Evolutionary conservation across 2,888 invertebrate species (phyloP).

Genomic region (Thecophora atra): DNA sequence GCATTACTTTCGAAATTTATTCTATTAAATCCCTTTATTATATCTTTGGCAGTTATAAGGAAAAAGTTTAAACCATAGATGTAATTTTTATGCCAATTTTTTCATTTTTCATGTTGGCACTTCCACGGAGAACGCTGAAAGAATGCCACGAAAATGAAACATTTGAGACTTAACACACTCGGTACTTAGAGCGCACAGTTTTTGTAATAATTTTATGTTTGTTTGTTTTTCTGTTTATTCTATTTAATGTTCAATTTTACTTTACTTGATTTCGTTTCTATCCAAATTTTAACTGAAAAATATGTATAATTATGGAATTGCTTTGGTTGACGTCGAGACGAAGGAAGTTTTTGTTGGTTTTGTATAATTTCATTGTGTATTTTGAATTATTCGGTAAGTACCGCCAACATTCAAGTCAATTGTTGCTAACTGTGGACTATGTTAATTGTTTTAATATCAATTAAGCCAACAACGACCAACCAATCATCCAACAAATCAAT

Average conservation of each 20-base stretch:
- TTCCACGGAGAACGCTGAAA: neutral
- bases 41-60: slow-evolving; percentile 15
- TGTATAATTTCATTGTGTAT: slow-evolving; percentile 49
- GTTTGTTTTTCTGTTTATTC: slow-evolving; percentile 9
- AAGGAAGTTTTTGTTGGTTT: too few species aligned
- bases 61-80: neutral
- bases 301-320: too few species aligned
- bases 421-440: too few species aligned
- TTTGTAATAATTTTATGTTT: slow-evolving; percentile 33
- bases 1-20: too few species aligned
- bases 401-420: slow-evolving; percentile 42
- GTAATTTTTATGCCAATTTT: neutral
- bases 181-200: slow-evolving; percentile 57
- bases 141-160: slow-evolving; percentile 9
- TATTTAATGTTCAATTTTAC: slow-evolving; percentile 25
- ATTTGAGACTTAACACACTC: neutral
- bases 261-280: slow-evolving; percentile 6
- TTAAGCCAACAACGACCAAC: too few species aligned
- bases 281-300: too few species aligned
- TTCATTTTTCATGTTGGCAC: neutral
- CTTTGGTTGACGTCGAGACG: too few species aligned
- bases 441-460: too few species aligned
- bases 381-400: slow-evolving; percentile 45
- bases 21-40: neutral
- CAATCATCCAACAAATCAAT: too few species aligned